These are phyloP conservation scores for Himalopsyche kuldschensis DNA, from an alignment of 2,888 invertebrate species.

Conservation along the genomic window DNA sequence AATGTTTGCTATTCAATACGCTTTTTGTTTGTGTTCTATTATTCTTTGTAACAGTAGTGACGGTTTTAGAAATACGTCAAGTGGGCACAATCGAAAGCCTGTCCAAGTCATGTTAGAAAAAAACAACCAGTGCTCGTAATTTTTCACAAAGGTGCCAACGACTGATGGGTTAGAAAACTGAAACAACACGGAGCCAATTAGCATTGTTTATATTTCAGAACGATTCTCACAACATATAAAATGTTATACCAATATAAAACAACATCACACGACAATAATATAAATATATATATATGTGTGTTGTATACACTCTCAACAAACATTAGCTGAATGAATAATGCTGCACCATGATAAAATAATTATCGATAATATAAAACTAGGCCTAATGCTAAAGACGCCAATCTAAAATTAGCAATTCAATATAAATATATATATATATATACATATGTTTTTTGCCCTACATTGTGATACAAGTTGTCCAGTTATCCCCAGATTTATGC, in stretches of 20 bases:
- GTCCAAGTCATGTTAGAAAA: too few species aligned
- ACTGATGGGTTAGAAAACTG: background rate
- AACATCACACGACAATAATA: background rate
- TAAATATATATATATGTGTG: background rate
- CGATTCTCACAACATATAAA: background rate
- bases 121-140: too few species aligned
- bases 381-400: background rate
- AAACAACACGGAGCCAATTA: background rate
- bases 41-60: too few species aligned
- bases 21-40: too few species aligned
- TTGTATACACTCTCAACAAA: background rate
- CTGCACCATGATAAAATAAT: background rate
- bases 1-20: too few species aligned
- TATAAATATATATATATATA: too few species aligned
- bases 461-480: background rate
- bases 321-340: background rate
- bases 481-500: background rate
- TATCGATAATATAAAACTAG: background rate
- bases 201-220: background rate
- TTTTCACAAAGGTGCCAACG: background rate
- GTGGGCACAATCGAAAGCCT: too few species aligned
- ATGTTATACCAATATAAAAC: background rate
- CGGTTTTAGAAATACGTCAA: too few species aligned
- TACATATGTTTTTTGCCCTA: background rate
- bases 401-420: background rate